These are phyloP conservation scores for Podarcis raffonei DNA, from an alignment of 2,113 vertebrate species.

Conservation along the genomic window DNA sequence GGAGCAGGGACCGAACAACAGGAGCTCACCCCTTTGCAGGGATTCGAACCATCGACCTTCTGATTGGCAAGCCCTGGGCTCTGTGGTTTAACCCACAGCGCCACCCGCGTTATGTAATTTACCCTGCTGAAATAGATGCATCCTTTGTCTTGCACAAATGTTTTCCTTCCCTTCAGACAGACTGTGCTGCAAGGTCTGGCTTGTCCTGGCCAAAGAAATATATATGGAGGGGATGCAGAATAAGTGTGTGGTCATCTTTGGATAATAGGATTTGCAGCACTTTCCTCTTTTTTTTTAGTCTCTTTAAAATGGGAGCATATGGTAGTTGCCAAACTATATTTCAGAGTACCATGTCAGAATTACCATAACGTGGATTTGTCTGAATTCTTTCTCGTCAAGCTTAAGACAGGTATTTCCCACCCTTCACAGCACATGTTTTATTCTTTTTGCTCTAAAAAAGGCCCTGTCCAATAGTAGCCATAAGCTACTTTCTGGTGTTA, in stretches of 20 bases:
- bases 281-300: neutral
- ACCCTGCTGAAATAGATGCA: neutral
- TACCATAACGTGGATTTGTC: neutral
- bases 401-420: neutral
- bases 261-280: neutral
- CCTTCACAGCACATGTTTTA: neutral
- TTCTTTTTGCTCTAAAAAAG: neutral
- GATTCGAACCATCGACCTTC: no score
- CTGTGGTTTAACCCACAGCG: no score
- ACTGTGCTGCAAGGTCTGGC: neutral
- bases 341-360: neutral
- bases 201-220: neutral
- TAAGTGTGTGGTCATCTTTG: neutral
- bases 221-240: neutral
- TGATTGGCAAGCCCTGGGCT: no score
- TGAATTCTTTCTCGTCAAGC: neutral
- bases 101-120: neutral
- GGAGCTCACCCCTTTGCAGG: no score
- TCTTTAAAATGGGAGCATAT: neutral
- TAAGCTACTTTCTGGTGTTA: neutral
- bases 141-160: neutral
- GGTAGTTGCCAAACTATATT: neutral
- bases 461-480: neutral
- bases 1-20: no score
- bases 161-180: neutral